Base-by-base conservation (phyloP, 2,113 vertebrate species). In the Scortum barcoo region DNA sequence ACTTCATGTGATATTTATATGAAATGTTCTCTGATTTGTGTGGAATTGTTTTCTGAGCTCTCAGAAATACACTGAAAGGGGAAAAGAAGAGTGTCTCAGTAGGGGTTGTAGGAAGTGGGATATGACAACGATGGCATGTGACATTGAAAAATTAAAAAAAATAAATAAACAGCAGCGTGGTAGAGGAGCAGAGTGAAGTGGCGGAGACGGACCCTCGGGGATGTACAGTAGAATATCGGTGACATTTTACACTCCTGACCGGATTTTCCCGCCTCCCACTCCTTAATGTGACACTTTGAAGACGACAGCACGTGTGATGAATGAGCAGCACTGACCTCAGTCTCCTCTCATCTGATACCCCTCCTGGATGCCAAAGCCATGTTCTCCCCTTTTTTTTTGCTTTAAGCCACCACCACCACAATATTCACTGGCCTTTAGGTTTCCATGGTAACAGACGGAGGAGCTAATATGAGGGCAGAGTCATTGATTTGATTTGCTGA, bases 361-460 rank as follows among this genome's bases (percentile, higher is more conserved):
- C 87, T 70, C 58, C 40, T 20, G 44, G 36, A 76, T 82, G 78
- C 81, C 73, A 81, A 76, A 62, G 73, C 50, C 65, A 17, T n/a
- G 30, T 62, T 61, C 69, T 66, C 78, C 51, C 54, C 66, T 36
- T 50, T 78, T 70, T 36, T 50, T 78, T 70, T 72, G 68, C 68
- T 58, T 77, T 48, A 74, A 76, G 68, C 17, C 33, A 36, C 33
- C 33, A n/a, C 33, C 75, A 7, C 20, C n/a, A 42, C 58, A 72
- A 81, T 67, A 56, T 44, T 78, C 76, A 33, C 84, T 80, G 86
- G 86, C 87, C 93, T 93, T 88, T 84, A 28, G 48, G 92, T 94
- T 90, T 65, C 93, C 91, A 90, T 91, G 85, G 93, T 72, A 93
- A 93, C 90, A 85, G 71, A 61, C 42, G 1, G 26, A 72, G 63